Evolutionary conservation across 2,113 vertebrate genomes (phyloP), one percentile per base, ranked within the genome.

Genomic region (Sebastes fasciatus): DNA sequence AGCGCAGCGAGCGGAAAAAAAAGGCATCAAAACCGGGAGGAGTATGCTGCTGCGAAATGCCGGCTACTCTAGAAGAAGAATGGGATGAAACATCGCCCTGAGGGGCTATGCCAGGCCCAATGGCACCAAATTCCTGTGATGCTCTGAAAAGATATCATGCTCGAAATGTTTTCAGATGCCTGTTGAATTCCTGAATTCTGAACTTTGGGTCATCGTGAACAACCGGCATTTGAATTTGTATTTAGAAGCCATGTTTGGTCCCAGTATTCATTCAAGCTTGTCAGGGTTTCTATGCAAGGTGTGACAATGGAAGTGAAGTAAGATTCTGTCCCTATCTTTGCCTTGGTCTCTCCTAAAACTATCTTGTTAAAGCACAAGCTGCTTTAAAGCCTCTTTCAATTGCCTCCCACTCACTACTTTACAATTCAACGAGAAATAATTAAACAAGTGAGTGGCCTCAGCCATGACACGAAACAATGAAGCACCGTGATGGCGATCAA

Each of bases 341-440:
- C 85, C 88, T 80, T 84, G 61, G 68, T 73, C 68, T 80, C 51
- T 9, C 62, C 77, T 83, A 49, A 81, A 84, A 87, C 77, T 71
- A 77, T 74, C 66, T 83, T 68, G 63, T 87, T 57, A 68, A 76
- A 60, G 74, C 71, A 6, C 67, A 74, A 80, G 86, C 65, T 63
- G 43, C 74, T 85, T 72, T 67, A 89, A 85, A 87, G 75, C 74
- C 69, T 84, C 54, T 82, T 85, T 80, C 74, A 90, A 80, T 91
- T 76, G 75, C 88, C 90, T 85, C 90, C 92, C 86, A 93, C 92
- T 89, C 86, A 17, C 88, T 91, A 89, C 82, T 90, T 92, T 86
- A 73, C 88, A 93, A 91, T 92, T 93, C 90, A 87, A 83, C 72
- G 4, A 83, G 82, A 87, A 89, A 92, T 86, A 94, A 90, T 91